phyloP scores from a whole-genome alignment of 2,113 vertebrate genomes.

The Rynchops niger region DNA sequence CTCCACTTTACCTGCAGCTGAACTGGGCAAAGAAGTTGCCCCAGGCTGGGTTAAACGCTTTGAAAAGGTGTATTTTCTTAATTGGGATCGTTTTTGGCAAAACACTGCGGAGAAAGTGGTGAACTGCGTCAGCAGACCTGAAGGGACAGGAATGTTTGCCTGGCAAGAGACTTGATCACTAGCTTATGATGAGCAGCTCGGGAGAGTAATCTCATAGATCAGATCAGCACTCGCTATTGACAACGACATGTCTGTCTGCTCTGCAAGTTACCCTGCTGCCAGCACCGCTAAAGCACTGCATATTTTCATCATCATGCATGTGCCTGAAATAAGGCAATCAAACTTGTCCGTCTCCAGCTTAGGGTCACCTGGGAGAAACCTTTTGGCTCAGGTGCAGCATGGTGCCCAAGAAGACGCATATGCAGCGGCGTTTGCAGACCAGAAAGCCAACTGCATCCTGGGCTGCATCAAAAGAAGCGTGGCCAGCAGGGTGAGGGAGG shows the following conservation, averaged over 20 bases:
- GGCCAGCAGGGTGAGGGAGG: no score
- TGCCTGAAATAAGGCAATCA: not conserved
- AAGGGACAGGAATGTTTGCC: not conserved
- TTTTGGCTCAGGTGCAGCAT: not conserved
- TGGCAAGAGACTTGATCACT: not conserved
- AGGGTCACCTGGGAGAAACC: not conserved
- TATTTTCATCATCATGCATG: not conserved
- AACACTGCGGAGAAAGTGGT: not conserved
- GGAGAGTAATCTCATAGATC: not conserved
- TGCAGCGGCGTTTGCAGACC: not conserved
- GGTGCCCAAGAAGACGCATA: not conserved
- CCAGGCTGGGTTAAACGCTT: not conserved
- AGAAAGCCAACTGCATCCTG: no score
- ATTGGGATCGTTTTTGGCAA: not conserved
- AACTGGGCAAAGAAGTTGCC: not conserved
- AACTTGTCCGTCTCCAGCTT: not conserved
- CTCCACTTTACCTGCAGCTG: not conserved
- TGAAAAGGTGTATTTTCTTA: not conserved
- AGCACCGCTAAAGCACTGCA: not conserved
- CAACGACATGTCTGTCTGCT: not conserved
- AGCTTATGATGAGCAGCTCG: not conserved
- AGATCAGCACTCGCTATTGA: not conserved
- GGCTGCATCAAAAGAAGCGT: no score
- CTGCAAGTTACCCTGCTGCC: not conserved
- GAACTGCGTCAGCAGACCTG: not conserved